Base-by-base conservation (phyloP, 1,140 invertebrate species). In the Apis florea region DNA sequence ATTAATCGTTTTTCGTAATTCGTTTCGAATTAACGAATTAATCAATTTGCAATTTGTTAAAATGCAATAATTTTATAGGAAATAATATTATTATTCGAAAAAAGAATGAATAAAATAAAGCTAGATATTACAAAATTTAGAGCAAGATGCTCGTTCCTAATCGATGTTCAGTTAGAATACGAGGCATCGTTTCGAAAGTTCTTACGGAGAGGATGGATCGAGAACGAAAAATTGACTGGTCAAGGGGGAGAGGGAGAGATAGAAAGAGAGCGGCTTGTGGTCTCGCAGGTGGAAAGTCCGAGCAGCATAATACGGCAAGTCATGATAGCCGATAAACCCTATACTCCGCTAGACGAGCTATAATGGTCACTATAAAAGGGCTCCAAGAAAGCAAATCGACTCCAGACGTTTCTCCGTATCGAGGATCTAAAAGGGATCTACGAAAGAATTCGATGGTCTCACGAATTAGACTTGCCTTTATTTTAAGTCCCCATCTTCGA, bases 321-420 rank as follows among this genome's bases (percentile, higher is more conserved):
- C 85, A 87, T 77, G 85, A 84, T 81, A 86, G 77, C 77, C 86
- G 76, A 87, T 87, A 86, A 83, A 87, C 64, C 53, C 69, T 78
- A 71, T 83, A 80, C 81, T 79, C 68, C 74, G 40, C 61, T 54
- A 61, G 74, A 84, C 82, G 77, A 64, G 79, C 64, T 84, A 79
- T 83, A 85, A 83, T 75, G 83, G 31, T 66, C 80, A 12, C 84
- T 70, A 75, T 79, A 75, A 81, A 75, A 75, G 79, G 79, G 12
- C 11, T 5, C 15, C 54, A 2, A 19, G 24, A 53, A 81, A 49
- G 40, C 79, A 26, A 40, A 80, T 80, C 78, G 51, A 10, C 26
- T 49, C 40, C 17, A 26, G 63, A 56, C 21, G 56, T 66, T 80
- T 80, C 70, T 19, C 19, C 2, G 19, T 40, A 67, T 31, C 54